These are phyloP conservation scores for Brienomyrus brachyistius DNA, from an alignment of 2,113 vertebrate species.

Conservation along the genomic window DNA sequence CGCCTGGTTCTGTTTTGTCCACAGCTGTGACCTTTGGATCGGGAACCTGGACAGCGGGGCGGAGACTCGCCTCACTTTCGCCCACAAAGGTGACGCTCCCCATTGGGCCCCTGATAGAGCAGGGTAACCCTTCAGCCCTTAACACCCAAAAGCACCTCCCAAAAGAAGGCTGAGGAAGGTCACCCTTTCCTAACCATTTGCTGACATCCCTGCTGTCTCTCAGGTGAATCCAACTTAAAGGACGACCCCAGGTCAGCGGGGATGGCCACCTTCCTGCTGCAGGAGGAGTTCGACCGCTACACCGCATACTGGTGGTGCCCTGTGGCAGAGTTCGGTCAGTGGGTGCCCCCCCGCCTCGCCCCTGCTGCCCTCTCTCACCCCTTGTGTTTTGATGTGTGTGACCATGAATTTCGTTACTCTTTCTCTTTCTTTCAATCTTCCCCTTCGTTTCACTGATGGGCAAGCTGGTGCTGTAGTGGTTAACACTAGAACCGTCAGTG, in stretches of 20 bases:
- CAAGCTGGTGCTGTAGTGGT: background rate
- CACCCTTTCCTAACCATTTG: background rate
- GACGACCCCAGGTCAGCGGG: slow-evolving; percentile 71
- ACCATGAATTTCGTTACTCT: background rate
- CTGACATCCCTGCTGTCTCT: background rate
- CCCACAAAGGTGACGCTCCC: slow-evolving; percentile 57
- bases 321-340: slow-evolving; percentile 58
- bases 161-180: background rate
- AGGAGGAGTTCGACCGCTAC: slow-evolving; percentile 75
- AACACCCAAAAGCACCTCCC: background rate
- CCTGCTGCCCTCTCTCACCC: background rate
- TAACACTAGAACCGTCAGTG: background rate
- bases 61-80: slow-evolving; percentile 63
- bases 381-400: background rate
- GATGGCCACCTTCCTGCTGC: slow-evolving; percentile 73
- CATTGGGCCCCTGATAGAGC: background rate
- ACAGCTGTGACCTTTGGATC: slow-evolving; percentile 71
- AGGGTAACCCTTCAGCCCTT: background rate
- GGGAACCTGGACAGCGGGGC: slow-evolving; percentile 64
- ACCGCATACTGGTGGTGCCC: slow-evolving; percentile 77
- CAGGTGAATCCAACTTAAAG: slow-evolving; percentile 61
- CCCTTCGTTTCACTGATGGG: background rate
- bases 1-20: slow-evolving; percentile 70
- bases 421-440: background rate
- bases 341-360: background rate